phyloP scores from a whole-genome alignment of 2,888 invertebrate genomes.

The Stenchaetothrips biformis region DNA sequence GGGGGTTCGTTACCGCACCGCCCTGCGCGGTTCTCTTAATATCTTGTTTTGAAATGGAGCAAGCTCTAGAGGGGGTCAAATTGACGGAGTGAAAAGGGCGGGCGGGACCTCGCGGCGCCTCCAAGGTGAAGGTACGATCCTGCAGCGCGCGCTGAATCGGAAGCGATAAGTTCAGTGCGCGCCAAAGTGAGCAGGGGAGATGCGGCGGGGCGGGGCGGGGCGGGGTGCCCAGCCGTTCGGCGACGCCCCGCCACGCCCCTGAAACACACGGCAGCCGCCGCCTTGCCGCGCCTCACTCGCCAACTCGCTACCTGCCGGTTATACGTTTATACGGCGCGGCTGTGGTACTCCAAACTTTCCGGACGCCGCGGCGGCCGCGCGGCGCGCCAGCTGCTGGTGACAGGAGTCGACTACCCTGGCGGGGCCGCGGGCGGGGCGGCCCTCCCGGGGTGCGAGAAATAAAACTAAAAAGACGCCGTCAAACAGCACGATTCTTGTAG shows the following conservation, averaged over 20 bases:
- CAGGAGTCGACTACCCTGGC: background rate
- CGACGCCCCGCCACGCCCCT: background rate
- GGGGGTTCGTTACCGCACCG: too few relatives aligned
- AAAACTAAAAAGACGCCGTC: too few relatives aligned
- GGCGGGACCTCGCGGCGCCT: background rate
- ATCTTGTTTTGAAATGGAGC: too few relatives aligned
- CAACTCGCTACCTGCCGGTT: background rate
- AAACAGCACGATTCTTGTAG: too few relatives aligned
- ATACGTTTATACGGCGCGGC: background rate
- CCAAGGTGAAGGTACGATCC: background rate
- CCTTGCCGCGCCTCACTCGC: background rate
- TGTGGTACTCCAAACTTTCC: background rate
- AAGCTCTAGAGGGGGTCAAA: too few relatives aligned
- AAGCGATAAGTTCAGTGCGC: background rate
- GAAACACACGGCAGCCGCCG: background rate
- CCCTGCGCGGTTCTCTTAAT: too few relatives aligned
- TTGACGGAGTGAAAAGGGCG: too few relatives aligned
- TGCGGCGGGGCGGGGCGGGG: background rate
- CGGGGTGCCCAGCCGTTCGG: background rate
- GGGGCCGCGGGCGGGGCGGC: background rate
- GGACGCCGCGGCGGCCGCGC: background rate
- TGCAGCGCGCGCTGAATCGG: background rate
- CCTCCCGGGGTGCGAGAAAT: too few relatives aligned
- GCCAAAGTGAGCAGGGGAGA: too few relatives aligned
- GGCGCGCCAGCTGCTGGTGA: background rate